Conservation (phyloP, 2,797 vertebrate genomes). For the Loriculus beryllinus region DNA sequence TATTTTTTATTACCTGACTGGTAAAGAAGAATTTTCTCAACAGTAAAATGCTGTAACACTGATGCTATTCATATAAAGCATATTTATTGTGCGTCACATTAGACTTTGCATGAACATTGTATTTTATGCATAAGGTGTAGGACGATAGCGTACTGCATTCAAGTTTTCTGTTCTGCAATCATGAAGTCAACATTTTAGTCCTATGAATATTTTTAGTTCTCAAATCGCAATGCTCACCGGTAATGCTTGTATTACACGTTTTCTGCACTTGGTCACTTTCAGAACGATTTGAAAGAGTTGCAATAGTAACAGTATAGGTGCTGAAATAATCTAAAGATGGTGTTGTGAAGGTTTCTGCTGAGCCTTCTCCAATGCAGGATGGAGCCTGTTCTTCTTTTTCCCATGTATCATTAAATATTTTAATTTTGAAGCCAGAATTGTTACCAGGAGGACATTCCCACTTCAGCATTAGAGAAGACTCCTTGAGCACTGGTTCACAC, state of each 20-base stretch:
- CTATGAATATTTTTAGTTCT: not conserved
- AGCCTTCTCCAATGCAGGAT: not conserved
- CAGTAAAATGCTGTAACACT: not conserved
- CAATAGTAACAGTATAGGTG: constrained; percentile 62
- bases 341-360: not conserved
- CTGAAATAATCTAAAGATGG: constrained; percentile 51
- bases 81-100: not conserved
- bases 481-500: constrained; percentile 50
- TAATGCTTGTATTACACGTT: constrained; percentile 68
- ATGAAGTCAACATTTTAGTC: not conserved
- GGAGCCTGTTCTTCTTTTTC: rapidly evolving
- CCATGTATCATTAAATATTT: not conserved
- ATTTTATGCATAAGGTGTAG: not conserved
- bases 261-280: not conserved
- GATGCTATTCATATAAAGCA: not conserved
- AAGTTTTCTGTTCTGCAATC: not conserved
- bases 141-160: not conserved
- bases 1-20: not conserved
- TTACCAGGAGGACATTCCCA: constrained; percentile 71
- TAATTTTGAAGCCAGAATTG: constrained; percentile 50
- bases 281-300: constrained; percentile 44
- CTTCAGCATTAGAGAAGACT: constrained; percentile 50
- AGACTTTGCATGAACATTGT: not conserved
- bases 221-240: constrained; percentile 61
- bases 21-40: not conserved